phyloP scores from a whole-genome alignment of 2,113 vertebrate species.

The Psilopogon haemacephalus region DNA sequence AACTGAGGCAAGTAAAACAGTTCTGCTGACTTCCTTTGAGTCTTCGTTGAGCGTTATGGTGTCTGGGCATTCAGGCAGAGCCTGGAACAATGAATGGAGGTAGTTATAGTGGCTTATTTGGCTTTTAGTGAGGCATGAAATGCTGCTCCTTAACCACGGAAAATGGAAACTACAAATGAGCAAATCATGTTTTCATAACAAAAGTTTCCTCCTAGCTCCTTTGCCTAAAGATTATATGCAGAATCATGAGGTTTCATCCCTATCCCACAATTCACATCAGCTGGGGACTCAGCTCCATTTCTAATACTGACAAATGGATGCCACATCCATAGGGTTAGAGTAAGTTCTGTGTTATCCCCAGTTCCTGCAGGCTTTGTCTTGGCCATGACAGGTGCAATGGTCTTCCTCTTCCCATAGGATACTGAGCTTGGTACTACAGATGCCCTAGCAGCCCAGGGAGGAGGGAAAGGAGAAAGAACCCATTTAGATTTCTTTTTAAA shows the following conservation, averaged over 20 bases:
- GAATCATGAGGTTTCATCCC: neutral
- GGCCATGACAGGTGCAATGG: neutral
- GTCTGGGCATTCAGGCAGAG: neutral
- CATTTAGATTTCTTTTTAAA: conserved; percentile 53
- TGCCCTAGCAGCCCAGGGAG: neutral
- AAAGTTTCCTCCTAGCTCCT: neutral
- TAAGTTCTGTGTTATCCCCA: neutral
- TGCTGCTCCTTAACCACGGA: neutral
- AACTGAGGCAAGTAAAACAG: neutral
- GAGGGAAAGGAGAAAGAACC: conserved; percentile 18
- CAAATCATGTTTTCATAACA: neutral
- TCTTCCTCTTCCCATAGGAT: neutral
- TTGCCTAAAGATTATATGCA: neutral
- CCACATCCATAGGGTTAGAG: neutral
- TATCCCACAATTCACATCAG: neutral
- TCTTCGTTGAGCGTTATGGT: neutral
- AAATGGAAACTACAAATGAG: neutral
- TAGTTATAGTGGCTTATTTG: neutral
- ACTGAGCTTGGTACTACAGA: neutral
- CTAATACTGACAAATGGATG: neutral
- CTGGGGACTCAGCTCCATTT: neutral
- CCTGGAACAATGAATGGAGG: neutral
- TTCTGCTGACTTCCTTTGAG: neutral
- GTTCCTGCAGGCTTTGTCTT: neutral
- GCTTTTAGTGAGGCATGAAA: neutral